Percentiles rank a stretch among this genome's conserved stretches.
phyloP scores from a whole-genome alignment of 2,888 invertebrate species.

The Sthenelais limicola region DNA sequence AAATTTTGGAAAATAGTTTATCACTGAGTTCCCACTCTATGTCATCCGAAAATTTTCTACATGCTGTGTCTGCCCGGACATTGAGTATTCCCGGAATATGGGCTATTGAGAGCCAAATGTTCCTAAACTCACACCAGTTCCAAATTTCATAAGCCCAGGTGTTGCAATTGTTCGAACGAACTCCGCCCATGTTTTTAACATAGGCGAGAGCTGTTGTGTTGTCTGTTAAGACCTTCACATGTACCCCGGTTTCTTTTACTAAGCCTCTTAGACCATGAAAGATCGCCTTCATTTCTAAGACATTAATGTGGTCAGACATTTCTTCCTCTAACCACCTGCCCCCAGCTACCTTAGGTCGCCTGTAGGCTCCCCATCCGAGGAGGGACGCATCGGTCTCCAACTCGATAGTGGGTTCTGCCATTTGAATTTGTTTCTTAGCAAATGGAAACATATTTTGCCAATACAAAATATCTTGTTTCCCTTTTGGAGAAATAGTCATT shows the following conservation, averaged over 20 bases:
- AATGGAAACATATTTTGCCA: too few species aligned
- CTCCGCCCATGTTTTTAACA: not conserved
- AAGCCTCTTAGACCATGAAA: not conserved
- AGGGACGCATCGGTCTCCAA: not conserved
- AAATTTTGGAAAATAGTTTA: not conserved
- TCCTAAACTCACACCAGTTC: not conserved
- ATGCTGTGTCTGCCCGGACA: not conserved
- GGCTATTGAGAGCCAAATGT: not conserved
- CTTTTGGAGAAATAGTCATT: not conserved
- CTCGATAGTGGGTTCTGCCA: not conserved
- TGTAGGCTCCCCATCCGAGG: not conserved
- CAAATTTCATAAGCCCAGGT: not conserved
- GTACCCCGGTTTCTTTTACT: too few species aligned
- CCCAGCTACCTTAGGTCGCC: not conserved
- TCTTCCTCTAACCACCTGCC: not conserved
- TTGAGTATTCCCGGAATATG: not conserved
- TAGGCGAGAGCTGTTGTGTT: conserved; percentile 9
- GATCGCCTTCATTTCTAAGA: conserved; percentile 1
- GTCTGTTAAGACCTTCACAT: not conserved
- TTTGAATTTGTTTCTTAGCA: too few species aligned
- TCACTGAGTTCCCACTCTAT: conserved; percentile 9
- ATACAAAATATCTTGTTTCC: not conserved
- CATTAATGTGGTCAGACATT: not conserved
- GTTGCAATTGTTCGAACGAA: not conserved
- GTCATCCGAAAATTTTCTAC: not conserved